Percentiles rank a stretch among this genome's conserved stretches.
phyloP scores from a whole-genome alignment of 2,888 invertebrate genomes.

The Leptopilina syphax region DNA sequence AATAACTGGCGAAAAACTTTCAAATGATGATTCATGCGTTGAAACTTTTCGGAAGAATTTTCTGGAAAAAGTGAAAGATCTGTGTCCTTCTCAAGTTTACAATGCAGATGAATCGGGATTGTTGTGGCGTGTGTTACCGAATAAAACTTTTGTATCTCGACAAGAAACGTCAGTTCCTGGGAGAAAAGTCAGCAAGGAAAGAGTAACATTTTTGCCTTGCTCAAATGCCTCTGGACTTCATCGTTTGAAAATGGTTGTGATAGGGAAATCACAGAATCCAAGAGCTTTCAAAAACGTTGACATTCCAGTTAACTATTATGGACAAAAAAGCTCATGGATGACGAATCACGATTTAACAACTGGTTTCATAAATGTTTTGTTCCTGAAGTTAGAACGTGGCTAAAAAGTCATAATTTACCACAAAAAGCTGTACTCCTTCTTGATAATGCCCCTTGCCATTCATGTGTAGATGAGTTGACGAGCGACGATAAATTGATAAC shows the following conservation, averaged over 20 bases:
- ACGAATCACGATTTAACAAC: slow-evolving; percentile 10
- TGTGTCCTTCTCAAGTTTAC: not conserved
- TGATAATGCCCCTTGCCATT: slow-evolving; percentile 8
- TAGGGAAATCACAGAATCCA: not conserved
- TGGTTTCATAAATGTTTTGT: slow-evolving; percentile 5
- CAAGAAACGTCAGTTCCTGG: slow-evolving; percentile 4
- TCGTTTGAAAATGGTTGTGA: not conserved
- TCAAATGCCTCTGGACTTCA: slow-evolving; percentile 2
- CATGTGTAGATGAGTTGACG: not conserved
- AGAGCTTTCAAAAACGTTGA: not conserved
- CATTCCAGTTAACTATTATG: not conserved
- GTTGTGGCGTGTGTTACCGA: not conserved
- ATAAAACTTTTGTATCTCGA: not conserved
- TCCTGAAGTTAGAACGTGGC: slow-evolving; percentile 5
- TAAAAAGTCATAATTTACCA: not conserved
- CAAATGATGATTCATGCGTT: not conserved
- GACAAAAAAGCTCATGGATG: slow-evolving; percentile 5
- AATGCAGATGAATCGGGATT: not conserved
- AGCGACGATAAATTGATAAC: not conserved
- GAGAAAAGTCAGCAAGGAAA: slow-evolving; percentile 5
- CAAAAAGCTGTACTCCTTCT: slow-evolving; percentile 4
- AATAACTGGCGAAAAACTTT: slow-evolving; percentile 1
- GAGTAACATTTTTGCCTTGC: not conserved
- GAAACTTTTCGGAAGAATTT: not conserved
- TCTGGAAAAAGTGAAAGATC: not conserved